A percentile compares a stretch with the other conserved stretches of the same genome.
Evolutionary conservation across 1,140 invertebrate species (phyloP).

Genomic region (Drosophila funebris): DNA sequence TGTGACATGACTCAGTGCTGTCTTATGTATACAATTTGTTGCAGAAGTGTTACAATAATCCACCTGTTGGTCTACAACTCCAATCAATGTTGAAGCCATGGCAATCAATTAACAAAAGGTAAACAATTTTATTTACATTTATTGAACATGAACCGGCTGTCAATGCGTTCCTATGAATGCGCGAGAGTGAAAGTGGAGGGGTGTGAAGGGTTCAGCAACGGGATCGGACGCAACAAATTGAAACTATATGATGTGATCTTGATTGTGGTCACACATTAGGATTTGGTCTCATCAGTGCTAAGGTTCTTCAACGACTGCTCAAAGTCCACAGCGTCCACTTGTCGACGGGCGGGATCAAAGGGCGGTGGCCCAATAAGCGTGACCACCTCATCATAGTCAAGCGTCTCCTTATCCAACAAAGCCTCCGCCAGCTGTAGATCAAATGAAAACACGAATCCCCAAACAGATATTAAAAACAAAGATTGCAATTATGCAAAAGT

Average conservation of each 20-base stretch:
- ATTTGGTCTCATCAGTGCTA: conserved; percentile 45
- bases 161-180: neutral
- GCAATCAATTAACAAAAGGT: conserved; percentile 58
- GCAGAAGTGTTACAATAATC: no score
- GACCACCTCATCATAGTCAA: conserved; percentile 96
- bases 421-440: conserved; percentile 91
- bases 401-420: conserved; percentile 94
- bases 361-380: conserved; percentile 95
- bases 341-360: conserved; percentile 89
- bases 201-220: neutral
- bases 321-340: conserved; percentile 91
- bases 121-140: conserved; percentile 80
- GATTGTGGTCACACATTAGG: neutral
- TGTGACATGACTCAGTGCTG: no score
- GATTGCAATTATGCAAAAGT: neutral
- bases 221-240: neutral
- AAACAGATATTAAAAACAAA: neutral
- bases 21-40: no score
- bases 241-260: no score
- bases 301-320: conserved; percentile 86
- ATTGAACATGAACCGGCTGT: conserved; percentile 55
- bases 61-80: neutral
- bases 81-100: no score
- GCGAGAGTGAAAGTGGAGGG: neutral
- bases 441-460: neutral